phyloP scores from a whole-genome alignment of 1,140 invertebrate genomes.

The Polypedilum vanderplanki region DNA sequence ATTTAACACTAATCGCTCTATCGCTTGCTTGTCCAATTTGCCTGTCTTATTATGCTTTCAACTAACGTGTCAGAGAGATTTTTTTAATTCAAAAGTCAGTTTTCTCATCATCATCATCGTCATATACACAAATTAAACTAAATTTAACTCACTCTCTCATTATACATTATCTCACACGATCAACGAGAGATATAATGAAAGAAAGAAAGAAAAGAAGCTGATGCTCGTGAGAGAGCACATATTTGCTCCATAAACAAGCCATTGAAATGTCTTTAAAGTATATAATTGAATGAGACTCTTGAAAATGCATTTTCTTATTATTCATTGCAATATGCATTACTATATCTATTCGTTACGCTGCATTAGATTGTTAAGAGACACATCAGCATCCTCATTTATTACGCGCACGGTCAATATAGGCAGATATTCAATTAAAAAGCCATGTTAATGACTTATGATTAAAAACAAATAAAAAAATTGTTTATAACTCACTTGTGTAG shows the following conservation, averaged over 20 bases:
- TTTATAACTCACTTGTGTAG: constrained; percentile 78
- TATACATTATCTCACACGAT: neutral
- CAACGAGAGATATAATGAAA: neutral
- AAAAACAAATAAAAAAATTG: neutral
- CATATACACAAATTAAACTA: constrained; percentile 1
- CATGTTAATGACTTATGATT: neutral
- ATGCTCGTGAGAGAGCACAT: constrained; percentile 23
- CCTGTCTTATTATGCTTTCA: constrained; percentile 12
- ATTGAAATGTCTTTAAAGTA: constrained; percentile 23
- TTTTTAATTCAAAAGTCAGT: neutral
- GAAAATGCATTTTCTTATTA: constrained; percentile 18
- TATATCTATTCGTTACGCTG: neutral
- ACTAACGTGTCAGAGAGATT: constrained; percentile 2
- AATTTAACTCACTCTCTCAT: neutral
- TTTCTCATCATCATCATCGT: neutral
- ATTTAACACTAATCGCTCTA: constrained; percentile 9
- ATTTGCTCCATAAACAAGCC: constrained; percentile 26
- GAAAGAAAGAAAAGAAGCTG: neutral
- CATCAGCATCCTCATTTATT: too few species aligned
- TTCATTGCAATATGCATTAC: neutral
- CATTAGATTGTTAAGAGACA: neutral
- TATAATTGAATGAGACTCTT: constrained; percentile 25
- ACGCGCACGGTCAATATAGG: neutral
- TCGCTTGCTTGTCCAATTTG: neutral
- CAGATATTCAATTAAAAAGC: neutral